A percentile compares a stretch with the other conserved stretches of the same genome.
Evolutionary conservation across 30 jellyfish, hydroid and myxozoan species (phyloP).

Genomic region (Aurelia sp.): DNA sequence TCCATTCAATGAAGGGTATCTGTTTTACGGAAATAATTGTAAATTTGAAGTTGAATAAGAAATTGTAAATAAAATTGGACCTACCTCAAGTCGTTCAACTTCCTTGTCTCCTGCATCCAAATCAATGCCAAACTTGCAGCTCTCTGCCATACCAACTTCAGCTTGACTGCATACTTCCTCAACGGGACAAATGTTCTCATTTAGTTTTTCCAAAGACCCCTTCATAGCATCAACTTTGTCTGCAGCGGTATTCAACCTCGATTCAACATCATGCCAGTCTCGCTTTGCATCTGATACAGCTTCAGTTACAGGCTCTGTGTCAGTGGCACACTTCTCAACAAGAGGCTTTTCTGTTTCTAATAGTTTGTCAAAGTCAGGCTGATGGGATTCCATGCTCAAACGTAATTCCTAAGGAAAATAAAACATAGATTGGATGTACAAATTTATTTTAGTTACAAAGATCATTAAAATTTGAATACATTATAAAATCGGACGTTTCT

Average conservation of each 20-base stretch:
- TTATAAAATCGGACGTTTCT: too few species aligned
- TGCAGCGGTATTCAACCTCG: constrained; percentile 43
- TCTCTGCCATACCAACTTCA: constrained; percentile 58
- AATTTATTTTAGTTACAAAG: too few species aligned
- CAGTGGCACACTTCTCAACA: constrained; percentile 70
- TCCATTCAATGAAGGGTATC: too few species aligned
- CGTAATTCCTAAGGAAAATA: constrained; percentile 41
- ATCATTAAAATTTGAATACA: too few species aligned
- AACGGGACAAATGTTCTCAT: constrained; percentile 54
- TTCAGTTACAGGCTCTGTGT: constrained; percentile 86
- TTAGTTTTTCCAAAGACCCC: constrained; percentile 42
- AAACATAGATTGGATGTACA: neutral
- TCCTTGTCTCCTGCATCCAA: constrained; percentile 68
- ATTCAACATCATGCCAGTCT: constrained; percentile 73
- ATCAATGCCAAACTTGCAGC: constrained; percentile 73
- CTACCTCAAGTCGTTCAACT: constrained; percentile 58
- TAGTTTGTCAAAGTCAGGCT: constrained; percentile 69
- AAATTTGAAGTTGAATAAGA: too few species aligned
- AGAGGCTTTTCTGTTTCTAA: constrained; percentile 56
- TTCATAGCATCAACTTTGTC: constrained; percentile 75
- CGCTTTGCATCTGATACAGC: constrained; percentile 49
- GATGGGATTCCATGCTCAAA: constrained; percentile 54
- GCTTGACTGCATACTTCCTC: constrained; percentile 77
- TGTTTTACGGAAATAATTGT: too few species aligned
- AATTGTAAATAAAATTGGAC: neutral